These are phyloP conservation scores for Melipona quadrifasciata DNA, from an alignment of 1,140 invertebrate genomes.

Conservation along the genomic window DNA sequence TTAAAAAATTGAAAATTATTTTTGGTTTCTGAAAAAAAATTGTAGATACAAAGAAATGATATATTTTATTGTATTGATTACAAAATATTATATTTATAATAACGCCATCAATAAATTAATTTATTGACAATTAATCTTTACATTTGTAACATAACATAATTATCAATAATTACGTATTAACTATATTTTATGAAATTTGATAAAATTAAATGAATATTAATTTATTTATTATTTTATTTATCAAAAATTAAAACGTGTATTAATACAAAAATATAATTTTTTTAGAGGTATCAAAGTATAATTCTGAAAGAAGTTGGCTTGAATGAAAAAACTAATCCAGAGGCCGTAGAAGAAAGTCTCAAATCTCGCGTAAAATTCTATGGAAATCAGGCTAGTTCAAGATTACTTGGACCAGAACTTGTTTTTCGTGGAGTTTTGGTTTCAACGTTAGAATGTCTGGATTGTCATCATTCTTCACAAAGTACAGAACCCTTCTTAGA, in stretches of 20 bases:
- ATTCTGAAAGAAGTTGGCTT: conserved; percentile 89
- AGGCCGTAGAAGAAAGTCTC: conserved; percentile 88
- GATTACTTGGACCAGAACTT: conserved; percentile 89
- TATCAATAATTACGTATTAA: not conserved
- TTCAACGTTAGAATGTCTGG: conserved; percentile 94
- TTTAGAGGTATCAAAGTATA: conserved; percentile 88
- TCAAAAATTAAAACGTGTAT: not conserved
- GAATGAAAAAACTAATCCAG: conserved; percentile 85
- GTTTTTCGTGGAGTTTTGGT: conserved; percentile 94
- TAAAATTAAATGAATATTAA: not conserved
- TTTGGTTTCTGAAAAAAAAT: not conserved
- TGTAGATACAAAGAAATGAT: not conserved
- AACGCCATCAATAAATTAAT: not conserved
- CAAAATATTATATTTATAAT: not conserved
- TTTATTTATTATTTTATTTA: not conserved
- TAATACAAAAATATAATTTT: conserved; percentile 11
- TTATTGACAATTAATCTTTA: not conserved
- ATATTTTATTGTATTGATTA: not conserved
- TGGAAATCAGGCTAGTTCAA: conserved; percentile 90
- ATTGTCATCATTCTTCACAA: conserved; percentile 92
- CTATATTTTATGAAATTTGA: conserved; percentile 7
- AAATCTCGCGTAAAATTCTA: conserved; percentile 91
- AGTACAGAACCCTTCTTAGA: conserved; percentile 96
- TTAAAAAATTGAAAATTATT: not conserved
- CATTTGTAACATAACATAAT: not conserved